These are phyloP conservation scores for Hedychridium roseum DNA, from an alignment of 2,888 invertebrate genomes.

Conservation along the genomic window DNA sequence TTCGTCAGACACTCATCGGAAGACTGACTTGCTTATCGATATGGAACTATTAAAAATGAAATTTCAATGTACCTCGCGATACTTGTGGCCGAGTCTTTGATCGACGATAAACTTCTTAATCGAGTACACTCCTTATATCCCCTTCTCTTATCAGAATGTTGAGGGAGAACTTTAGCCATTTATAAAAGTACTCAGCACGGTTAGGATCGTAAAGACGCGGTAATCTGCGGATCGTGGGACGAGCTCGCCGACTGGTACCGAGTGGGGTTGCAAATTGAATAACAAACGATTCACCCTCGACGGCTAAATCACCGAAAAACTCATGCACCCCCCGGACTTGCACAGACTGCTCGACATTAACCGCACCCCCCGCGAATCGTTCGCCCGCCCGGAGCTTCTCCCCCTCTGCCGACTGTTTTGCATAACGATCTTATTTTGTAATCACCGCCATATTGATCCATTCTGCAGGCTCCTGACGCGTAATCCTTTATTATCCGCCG, in stretches of 20 bases:
- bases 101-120: too few species aligned
- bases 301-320: conserved; percentile 56
- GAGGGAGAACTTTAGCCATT: too few species aligned
- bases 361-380: conserved; percentile 56
- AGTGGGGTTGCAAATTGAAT: conserved; percentile 57
- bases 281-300: conserved; percentile 60
- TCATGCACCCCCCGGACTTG: conserved; percentile 48
- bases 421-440: conserved; percentile 61
- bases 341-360: conserved; percentile 52
- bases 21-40: too few species aligned
- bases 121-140: too few species aligned
- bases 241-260: conserved; percentile 41
- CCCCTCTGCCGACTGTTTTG: conserved; percentile 45
- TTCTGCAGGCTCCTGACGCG: too few species aligned
- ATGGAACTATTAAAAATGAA: too few species aligned
- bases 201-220: conserved; percentile 33
- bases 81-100: too few species aligned
- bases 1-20: too few species aligned
- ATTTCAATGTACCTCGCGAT: too few species aligned
- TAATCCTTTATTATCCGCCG: too few species aligned
- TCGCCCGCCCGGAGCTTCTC: conserved; percentile 19
- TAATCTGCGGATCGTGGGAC: conserved; percentile 28
- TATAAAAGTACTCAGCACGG: too few species aligned
- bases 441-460: conserved; percentile 60
- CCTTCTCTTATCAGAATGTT: too few species aligned